Evolutionary conservation across 2,113 vertebrate species (phyloP).

Genomic region (Cyrtonyx montezumae): DNA sequence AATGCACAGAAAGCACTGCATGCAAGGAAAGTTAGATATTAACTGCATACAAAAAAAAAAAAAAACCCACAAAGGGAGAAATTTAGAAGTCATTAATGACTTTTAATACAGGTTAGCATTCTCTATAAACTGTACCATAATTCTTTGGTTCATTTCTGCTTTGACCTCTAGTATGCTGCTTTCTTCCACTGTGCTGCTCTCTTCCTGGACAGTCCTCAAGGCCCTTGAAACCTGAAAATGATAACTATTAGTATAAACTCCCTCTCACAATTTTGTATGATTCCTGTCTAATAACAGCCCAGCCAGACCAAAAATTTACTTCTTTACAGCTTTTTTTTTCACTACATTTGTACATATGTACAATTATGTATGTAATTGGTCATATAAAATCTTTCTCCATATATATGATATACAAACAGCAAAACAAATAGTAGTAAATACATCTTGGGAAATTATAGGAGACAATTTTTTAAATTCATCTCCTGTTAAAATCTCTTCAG

Average conservation of each 20-base stretch:
- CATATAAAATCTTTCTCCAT: background rate
- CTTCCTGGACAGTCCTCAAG: background rate
- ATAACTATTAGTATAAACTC: background rate
- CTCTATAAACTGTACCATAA: background rate
- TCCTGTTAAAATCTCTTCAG: background rate
- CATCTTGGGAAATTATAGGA: background rate
- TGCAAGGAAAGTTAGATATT: background rate
- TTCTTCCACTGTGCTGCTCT: background rate
- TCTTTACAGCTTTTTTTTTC: background rate
- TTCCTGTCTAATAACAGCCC: background rate
- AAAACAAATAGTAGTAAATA: background rate
- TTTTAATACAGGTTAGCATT: background rate
- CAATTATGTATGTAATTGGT: background rate
- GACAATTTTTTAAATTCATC: background rate
- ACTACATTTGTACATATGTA: background rate
- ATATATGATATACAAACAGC: background rate
- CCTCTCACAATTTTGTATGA: background rate
- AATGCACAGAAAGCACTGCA: background rate
- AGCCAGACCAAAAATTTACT: background rate
- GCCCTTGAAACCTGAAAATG: background rate
- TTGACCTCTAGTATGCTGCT: background rate
- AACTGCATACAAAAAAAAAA: background rate
- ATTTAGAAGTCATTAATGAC: background rate
- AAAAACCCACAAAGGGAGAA: background rate
- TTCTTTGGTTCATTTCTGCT: background rate